Conservation (phyloP, 2,888 invertebrate species). For the Drosophila fungiperda region DNA sequence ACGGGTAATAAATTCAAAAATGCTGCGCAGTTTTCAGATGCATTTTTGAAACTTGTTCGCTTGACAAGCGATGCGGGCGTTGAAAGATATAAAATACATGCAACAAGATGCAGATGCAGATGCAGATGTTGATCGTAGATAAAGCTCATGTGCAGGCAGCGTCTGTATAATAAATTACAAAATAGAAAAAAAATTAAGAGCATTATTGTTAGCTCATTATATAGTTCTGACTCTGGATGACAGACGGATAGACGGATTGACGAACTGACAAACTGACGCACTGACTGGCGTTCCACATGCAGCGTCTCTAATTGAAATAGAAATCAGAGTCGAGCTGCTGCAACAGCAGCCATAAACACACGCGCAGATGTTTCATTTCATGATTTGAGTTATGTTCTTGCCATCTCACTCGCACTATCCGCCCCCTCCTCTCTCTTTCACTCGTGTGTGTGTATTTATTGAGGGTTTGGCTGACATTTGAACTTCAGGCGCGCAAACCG, state of each 20-base stretch:
- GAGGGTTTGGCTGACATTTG: conserved; percentile 65
- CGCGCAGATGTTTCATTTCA: conserved; percentile 71
- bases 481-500: conserved; percentile 71
- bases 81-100: conserved; percentile 15
- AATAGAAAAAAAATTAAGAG: conserved; percentile 64
- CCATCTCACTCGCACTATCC: conserved; percentile 26
- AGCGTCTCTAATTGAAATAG: conserved; percentile 67
- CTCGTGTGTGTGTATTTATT: background rate
- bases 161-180: conserved; percentile 54
- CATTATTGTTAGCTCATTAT: conserved; percentile 75
- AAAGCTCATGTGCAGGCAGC: conserved; percentile 40
- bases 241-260: conserved; percentile 13
- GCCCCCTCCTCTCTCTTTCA: conserved; percentile 9
- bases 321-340: conserved; percentile 56
- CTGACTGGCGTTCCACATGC: conserved; percentile 64
- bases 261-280: conserved; percentile 13
- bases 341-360: conserved; percentile 36
- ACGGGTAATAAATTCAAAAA: conserved; percentile 62
- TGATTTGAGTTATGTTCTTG: conserved; percentile 60
- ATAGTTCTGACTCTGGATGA: conserved; percentile 23
- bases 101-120: conserved; percentile 20
- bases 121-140: conserved; percentile 30
- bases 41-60: conserved; percentile 51
- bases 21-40: conserved; percentile 39
- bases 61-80: conserved; percentile 60